Evolutionary conservation across 2,797 vertebrate species (phyloP).

Genomic region (Falco peregrinus): DNA sequence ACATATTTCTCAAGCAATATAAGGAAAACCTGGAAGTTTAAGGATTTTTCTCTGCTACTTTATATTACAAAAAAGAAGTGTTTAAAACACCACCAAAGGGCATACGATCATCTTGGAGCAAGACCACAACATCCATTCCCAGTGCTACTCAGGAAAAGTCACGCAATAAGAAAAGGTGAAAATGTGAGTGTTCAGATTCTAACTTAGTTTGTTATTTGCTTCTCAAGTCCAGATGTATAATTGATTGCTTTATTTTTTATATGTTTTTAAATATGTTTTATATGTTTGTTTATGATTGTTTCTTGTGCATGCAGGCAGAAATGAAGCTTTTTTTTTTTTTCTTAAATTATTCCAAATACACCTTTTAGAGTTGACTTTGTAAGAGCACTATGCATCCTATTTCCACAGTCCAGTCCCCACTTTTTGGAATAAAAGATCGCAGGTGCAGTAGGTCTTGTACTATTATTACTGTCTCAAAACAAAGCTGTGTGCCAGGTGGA

Average conservation of each 20-base stretch:
- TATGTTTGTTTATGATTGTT: neutral
- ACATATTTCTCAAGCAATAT: neutral
- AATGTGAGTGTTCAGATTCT: neutral
- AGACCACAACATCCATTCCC: neutral
- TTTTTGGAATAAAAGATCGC: neutral
- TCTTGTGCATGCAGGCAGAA: neutral
- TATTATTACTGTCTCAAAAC: neutral
- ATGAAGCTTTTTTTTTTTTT: neutral
- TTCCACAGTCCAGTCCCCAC: neutral
- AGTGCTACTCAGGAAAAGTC: neutral
- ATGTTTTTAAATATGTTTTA: too few species aligned
- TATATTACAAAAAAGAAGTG: neutral
- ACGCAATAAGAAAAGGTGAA: neutral
- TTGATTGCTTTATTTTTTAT: neutral
- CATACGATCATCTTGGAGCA: neutral
- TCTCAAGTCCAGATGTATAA: neutral
- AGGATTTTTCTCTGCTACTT: neutral
- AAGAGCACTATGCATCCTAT: neutral
- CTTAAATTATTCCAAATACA: neutral
- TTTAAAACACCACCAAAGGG: neutral
- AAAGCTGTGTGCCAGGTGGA: neutral
- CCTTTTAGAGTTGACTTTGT: neutral
- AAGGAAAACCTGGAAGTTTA: neutral
- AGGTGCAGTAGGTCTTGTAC: neutral
- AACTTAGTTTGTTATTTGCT: neutral